Evolutionary conservation across 2,888 invertebrate species (phyloP).

Genomic region (Oeneis ivallda): DNA sequence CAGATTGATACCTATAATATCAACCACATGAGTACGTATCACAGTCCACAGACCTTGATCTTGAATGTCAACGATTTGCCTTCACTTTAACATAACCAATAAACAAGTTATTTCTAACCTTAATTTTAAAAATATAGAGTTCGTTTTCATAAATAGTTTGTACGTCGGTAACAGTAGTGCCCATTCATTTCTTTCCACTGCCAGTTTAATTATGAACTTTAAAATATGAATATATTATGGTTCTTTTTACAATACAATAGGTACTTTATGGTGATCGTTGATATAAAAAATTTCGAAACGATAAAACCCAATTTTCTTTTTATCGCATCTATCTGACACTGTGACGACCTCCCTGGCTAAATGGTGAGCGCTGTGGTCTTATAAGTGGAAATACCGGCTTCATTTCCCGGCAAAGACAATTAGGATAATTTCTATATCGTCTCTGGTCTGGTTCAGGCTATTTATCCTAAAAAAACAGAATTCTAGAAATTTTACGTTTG

Average conservation of each 20-base stretch:
- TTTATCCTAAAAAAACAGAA: no score
- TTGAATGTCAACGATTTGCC: constrained; percentile 42
- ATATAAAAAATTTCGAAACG: constrained; percentile 5
- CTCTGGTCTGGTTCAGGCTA: no score
- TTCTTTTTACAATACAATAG: background rate
- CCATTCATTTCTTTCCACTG: background rate
- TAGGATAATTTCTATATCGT: no score
- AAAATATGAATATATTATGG: background rate
- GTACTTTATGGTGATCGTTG: background rate
- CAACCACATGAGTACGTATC: background rate
- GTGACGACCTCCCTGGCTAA: no score
- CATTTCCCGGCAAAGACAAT: background rate
- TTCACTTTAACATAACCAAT: constrained; percentile 35
- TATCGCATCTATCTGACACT: background rate
- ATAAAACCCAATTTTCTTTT: constrained; percentile 11
- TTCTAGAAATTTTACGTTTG: no score
- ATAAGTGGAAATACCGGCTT: no score
- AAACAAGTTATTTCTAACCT: background rate
- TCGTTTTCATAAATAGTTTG: background rate
- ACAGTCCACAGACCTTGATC: constrained; percentile 51
- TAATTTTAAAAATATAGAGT: background rate
- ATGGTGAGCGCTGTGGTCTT: no score
- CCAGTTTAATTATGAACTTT: background rate
- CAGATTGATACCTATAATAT: background rate
- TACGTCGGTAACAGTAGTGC: background rate